Conservation (phyloP, 2,888 invertebrate genomes). For the Pristionchus mayeri region DNA sequence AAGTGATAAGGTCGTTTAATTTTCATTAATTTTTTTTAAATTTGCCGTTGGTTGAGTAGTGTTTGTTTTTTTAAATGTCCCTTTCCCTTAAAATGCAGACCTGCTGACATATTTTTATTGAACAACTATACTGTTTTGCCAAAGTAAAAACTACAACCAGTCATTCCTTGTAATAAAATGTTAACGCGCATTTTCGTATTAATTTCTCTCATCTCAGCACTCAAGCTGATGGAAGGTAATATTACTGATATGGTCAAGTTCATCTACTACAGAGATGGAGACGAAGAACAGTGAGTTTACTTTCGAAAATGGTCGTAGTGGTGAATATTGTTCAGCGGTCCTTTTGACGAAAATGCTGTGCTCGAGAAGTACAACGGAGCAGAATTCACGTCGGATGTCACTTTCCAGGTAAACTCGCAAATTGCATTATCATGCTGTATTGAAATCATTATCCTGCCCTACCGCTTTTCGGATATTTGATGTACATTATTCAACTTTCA, state of each 20-base stretch:
- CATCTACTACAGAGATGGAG: constrained; percentile 1
- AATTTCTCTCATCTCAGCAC: not conserved
- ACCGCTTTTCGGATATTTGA: not conserved
- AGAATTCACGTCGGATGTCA: not conserved
- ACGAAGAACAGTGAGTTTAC: not conserved
- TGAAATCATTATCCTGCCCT: not conserved
- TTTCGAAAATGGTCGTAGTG: not conserved
- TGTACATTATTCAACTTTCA: not conserved
- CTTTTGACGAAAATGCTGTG: not conserved
- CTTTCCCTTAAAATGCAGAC: too few relatives aligned
- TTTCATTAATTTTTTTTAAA: too few relatives aligned
- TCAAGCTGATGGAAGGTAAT: not conserved
- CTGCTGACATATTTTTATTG: too few relatives aligned
- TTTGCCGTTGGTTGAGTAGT: too few relatives aligned
- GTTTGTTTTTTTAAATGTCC: too few relatives aligned
- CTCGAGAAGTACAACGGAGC: not conserved
- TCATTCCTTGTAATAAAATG: too few relatives aligned
- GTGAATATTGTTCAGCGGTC: not conserved
- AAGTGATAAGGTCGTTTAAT: too few relatives aligned
- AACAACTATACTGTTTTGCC: too few relatives aligned
- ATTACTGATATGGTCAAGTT: not conserved
- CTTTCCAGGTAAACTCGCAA: not conserved
- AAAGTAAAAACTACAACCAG: too few relatives aligned
- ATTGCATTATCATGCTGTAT: not conserved
- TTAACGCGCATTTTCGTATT: too few relatives aligned